These are phyloP conservation scores for Neopelma chrysocephalum DNA, from an alignment of 2,797 vertebrate genomes.

Conservation along the genomic window DNA sequence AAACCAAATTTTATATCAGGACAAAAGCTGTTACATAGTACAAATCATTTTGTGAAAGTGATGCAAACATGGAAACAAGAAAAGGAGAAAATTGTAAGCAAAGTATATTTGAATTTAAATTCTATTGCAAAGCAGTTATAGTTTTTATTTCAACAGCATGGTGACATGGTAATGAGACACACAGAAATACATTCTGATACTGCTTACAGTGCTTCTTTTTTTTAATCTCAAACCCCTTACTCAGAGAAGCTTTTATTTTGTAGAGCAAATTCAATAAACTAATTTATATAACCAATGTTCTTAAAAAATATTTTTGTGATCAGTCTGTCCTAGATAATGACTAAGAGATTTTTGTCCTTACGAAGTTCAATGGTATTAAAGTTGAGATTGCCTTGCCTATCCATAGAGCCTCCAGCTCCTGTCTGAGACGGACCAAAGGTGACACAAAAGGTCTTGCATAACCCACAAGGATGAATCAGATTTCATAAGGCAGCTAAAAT, in stretches of 20 bases:
- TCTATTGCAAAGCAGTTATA: constrained; percentile 26
- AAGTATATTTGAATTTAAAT: constrained; percentile 43
- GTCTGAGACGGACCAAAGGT: neutral
- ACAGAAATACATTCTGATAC: neutral
- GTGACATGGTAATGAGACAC: constrained; percentile 4
- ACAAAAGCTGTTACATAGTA: constrained; percentile 10
- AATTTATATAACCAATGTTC: neutral
- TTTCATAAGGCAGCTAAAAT: constrained; percentile 4
- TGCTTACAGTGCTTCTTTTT: neutral
- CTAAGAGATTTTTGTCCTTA: neutral
- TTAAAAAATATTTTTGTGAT: neutral
- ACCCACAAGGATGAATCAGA: neutral
- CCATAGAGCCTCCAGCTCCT: neutral
- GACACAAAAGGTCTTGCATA: neutral
- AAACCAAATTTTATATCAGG: constrained; percentile 27
- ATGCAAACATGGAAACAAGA: constrained; percentile 47
- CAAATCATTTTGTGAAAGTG: constrained; percentile 35
- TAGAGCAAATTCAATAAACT: constrained; percentile 31
- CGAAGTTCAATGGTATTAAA: neutral
- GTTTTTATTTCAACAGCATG: constrained; percentile 53
- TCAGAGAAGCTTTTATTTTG: neutral
- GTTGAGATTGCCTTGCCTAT: neutral
- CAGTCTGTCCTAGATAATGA: neutral
- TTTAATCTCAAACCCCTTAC: neutral
- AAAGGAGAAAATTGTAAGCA: constrained; percentile 27